phyloP scores from a whole-genome alignment of 2,113 vertebrate genomes.

The Pavo muticus region DNA sequence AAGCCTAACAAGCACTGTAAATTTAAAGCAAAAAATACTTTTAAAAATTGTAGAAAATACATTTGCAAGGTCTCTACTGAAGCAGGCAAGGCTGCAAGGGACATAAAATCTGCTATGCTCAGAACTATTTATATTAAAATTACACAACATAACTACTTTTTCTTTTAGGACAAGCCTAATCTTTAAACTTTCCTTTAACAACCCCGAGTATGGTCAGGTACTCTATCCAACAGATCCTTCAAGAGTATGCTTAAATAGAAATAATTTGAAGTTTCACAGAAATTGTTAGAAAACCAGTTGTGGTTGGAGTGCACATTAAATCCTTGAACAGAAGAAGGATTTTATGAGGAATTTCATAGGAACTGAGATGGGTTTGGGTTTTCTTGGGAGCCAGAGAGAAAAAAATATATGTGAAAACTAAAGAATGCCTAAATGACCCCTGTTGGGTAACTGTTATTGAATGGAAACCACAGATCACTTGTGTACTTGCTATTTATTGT shows the following conservation, averaged over 20 bases:
- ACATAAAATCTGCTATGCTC: neutral
- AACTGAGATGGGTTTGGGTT: neutral
- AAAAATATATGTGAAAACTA: neutral
- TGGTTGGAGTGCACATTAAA: rapidly evolving
- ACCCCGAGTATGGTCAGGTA: neutral
- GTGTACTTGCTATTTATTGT: neutral
- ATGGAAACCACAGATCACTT: neutral
- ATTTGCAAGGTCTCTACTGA: neutral
- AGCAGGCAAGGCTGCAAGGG: neutral
- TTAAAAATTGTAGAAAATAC: neutral
- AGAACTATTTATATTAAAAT: neutral
- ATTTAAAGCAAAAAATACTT: neutral
- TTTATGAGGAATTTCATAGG: neutral
- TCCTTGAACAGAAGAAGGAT: neutral
- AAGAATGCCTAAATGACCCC: neutral
- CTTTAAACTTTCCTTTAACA: neutral
- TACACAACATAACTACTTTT: neutral
- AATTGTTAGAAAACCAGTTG: neutral
- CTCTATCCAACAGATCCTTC: neutral
- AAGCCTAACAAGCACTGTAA: neutral
- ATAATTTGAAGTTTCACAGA: neutral
- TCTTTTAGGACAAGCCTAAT: neutral
- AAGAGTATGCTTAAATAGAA: neutral
- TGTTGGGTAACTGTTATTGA: neutral
- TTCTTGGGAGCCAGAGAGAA: neutral